Conservation (phyloP, 1,140 invertebrate genomes). For the Lordiphosa collinella region DNA sequence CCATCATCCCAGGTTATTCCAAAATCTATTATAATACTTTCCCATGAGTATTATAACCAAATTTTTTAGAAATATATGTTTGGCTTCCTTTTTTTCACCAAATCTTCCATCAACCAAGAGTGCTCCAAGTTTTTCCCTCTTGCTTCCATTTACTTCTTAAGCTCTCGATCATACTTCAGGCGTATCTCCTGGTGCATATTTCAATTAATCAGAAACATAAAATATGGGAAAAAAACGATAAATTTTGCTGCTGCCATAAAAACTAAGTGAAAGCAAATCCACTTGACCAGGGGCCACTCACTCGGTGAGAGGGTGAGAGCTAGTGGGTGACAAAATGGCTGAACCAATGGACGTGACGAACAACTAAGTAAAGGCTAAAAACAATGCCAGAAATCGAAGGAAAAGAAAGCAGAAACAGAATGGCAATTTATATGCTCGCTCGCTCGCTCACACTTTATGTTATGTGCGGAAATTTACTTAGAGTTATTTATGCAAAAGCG, state of each 20-base stretch:
- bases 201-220: constrained; percentile 54
- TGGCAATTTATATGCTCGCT: constrained; percentile 47
- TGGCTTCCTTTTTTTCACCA: no score
- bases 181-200: constrained; percentile 36
- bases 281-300: constrained; percentile 1
- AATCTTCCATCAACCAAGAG: no score
- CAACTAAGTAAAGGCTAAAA: constrained; percentile 35
- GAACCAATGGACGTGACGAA: constrained; percentile 73
- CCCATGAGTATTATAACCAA: no score
- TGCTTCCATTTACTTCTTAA: no score
- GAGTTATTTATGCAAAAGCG: constrained; percentile 69
- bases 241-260: constrained; percentile 17
- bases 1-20: no score
- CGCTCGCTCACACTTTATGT: constrained; percentile 14
- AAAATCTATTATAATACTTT: no score
- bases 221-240: constrained; percentile 41
- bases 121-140: no score
- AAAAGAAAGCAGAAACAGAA: constrained; percentile 34
- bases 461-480: constrained; percentile 69
- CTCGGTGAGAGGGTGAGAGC: no score
- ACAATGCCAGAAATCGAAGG: constrained; percentile 5
- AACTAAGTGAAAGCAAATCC: constrained; percentile 35
- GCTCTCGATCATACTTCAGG: constrained; percentile 32
- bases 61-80: no score
- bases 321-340: constrained; percentile 2